Base-by-base conservation (phyloP, 2,888 invertebrate species). In the Stegophylla sp. region DNA sequence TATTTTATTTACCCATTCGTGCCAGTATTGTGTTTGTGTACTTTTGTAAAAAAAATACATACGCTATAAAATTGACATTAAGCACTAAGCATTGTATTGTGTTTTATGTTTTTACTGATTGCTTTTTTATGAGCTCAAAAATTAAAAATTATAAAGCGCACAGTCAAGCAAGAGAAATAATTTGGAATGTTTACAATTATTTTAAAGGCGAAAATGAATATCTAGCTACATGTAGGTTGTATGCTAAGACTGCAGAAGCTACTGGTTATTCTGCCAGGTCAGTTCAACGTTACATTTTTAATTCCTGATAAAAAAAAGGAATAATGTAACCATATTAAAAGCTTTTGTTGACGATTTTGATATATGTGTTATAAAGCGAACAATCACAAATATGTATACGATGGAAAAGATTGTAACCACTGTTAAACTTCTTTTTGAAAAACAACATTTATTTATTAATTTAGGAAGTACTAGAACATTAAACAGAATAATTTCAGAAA, bases 311-410 rank as follows among this genome's bases (percentile, higher is more conserved):
- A 34, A 61, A n/a, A 61, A 61, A 61, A 61, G 61, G 17, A 34
- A 61, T 61, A 34, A 61, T 34, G 61, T 61, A 43, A 66, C 13
- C 0, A 45, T 43, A 45, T 3, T 66, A 66, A 66, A 66, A 23
- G 15, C 66, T 45, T 41, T 41, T n/a, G 20, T 43, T 53, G 71
- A 71, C 53, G 51, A 71, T 66, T 34, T 66, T 66, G 34, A 66
- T 45, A 45, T 26, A 71, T 26, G 28, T 51, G 71, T 26, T 51
- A 17, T 71, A 34, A 71, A 13, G 53, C 17, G 28, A 53, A 26
- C 53, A n/a, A 51, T 71, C 26, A 34, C n/a, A 53, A n/a, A 71
- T 43, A 43, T 66, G 48, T 53, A 71, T 34, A 26, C n/a, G 17
- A 34, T 53, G 17, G 51, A 71, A 3, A 71, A 71, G n/a, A 28